phyloP scores from a whole-genome alignment of 2,888 invertebrate genomes.

The Pterostichus madidus region DNA sequence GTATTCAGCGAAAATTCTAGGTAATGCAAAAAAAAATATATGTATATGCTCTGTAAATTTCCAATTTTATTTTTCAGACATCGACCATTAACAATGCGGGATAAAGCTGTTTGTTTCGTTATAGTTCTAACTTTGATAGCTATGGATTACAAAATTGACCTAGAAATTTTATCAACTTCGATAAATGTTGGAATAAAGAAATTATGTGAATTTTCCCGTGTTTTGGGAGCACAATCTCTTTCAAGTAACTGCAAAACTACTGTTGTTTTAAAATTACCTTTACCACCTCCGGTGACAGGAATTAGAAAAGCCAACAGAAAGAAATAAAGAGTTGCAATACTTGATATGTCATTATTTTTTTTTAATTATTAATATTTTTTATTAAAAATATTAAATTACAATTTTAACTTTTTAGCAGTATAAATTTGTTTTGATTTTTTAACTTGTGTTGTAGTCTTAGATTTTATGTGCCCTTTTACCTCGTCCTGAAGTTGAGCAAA shows the following conservation, averaged over 20 bases:
- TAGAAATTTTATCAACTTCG: slow-evolving; percentile 72
- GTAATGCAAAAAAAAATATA: background rate
- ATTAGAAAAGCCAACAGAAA: slow-evolving; percentile 70
- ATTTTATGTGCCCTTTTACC: slow-evolving; percentile 79
- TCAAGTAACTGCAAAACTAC: slow-evolving; percentile 69
- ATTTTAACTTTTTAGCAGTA: slow-evolving; percentile 82
- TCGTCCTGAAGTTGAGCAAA: slow-evolving; percentile 92
- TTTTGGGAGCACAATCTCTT: slow-evolving; percentile 72
- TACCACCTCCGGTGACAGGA: slow-evolving; percentile 72
- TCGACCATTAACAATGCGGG: slow-evolving; percentile 74
- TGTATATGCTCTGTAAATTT: background rate
- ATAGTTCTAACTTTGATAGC: slow-evolving; percentile 74
- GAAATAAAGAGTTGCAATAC: slow-evolving; percentile 13
- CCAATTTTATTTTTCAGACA: slow-evolving; percentile 70
- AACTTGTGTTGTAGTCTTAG: slow-evolving; percentile 74
- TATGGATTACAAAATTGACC: slow-evolving; percentile 72
- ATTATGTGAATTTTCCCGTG: slow-evolving; percentile 73
- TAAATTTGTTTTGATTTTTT: slow-evolving; percentile 74
- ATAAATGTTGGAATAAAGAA: slow-evolving; percentile 73
- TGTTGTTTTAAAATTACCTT: slow-evolving; percentile 72
- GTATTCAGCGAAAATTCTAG: slow-evolving; percentile 69
- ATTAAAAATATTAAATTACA: slow-evolving; percentile 72
- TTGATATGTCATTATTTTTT: background rate
- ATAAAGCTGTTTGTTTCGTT: slow-evolving; percentile 74
- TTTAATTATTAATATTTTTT: slow-evolving; percentile 46